A percentile compares a stretch with the other conserved stretches of the same genome.
Evolutionary conservation across 2,113 vertebrate species (phyloP).

Genomic region (Dromaius novaehollandiae): DNA sequence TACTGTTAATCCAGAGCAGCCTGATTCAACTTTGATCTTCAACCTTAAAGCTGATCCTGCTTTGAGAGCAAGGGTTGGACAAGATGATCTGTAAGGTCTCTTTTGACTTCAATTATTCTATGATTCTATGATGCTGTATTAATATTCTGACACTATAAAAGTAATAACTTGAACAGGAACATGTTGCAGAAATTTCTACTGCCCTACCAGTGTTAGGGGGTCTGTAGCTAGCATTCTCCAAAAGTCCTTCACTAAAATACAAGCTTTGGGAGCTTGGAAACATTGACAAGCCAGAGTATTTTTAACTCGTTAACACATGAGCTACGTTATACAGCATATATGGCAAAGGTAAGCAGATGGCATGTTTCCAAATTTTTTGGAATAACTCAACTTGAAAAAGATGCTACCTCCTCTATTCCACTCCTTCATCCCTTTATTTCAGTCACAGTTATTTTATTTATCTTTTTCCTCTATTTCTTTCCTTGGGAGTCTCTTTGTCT

Average conservation of each 20-base stretch:
- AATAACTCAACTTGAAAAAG: neutral
- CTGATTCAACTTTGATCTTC: neutral
- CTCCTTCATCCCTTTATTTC: neutral
- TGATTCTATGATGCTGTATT: neutral
- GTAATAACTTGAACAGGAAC: neutral
- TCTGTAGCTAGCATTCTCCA: neutral
- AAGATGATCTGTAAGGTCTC: neutral
- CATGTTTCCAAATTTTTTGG: neutral
- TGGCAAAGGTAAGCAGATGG: neutral
- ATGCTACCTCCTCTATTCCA: neutral
- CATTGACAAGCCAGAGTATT: neutral
- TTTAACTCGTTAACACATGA: neutral
- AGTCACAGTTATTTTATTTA: neutral
- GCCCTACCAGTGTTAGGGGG: neutral
- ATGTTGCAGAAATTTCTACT: neutral
- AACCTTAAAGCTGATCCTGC: neutral
- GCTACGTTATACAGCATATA: neutral
- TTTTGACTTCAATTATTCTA: neutral
- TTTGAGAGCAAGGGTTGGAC: neutral
- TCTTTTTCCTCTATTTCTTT: neutral
- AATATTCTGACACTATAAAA: neutral
- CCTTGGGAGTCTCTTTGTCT: neutral
- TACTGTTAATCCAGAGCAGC: neutral
- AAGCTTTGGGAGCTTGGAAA: neutral
- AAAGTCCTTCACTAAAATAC: neutral